These are phyloP conservation scores for Emberiza fucata DNA, from an alignment of 2,113 vertebrate species.

Conservation along the genomic window DNA sequence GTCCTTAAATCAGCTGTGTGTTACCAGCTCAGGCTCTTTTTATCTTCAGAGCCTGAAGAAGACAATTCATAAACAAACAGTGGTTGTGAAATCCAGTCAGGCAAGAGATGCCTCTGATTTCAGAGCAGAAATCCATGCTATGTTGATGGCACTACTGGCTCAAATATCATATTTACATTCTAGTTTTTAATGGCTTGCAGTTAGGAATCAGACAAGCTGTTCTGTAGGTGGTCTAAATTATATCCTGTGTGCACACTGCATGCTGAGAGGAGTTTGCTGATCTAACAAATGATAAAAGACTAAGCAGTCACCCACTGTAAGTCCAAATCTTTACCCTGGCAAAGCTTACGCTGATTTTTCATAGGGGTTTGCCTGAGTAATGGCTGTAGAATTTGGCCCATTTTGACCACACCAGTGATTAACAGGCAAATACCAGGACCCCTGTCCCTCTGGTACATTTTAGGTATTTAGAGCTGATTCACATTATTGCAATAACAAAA, in stretches of 20 bases:
- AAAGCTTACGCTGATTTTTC: constrained; percentile 18
- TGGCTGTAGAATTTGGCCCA: constrained; percentile 14
- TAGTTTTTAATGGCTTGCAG: constrained; percentile 43
- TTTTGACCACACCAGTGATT: background rate
- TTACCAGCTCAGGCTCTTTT: background rate
- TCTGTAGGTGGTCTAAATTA: constrained; percentile 60
- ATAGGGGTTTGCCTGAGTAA: background rate
- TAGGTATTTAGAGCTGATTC: background rate
- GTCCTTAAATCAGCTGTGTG: background rate
- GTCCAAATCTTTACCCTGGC: constrained; percentile 57
- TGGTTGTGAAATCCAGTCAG: constrained; percentile 42
- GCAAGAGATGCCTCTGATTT: constrained; percentile 20
- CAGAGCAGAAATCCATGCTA: background rate
- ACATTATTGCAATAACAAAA: background rate
- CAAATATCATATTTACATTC: constrained; percentile 53
- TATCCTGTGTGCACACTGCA: background rate
- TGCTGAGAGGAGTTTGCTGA: constrained; percentile 54
- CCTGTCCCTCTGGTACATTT: background rate
- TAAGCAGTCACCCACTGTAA: background rate
- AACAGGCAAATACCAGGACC: background rate
- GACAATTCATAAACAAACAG: background rate
- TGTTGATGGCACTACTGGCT: constrained; percentile 31
- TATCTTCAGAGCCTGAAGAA: background rate
- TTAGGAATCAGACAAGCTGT: constrained; percentile 40
- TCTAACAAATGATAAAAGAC: constrained; percentile 56